Conservation (phyloP, 2,888 invertebrate species). For the Stegophylla sp. region DNA sequence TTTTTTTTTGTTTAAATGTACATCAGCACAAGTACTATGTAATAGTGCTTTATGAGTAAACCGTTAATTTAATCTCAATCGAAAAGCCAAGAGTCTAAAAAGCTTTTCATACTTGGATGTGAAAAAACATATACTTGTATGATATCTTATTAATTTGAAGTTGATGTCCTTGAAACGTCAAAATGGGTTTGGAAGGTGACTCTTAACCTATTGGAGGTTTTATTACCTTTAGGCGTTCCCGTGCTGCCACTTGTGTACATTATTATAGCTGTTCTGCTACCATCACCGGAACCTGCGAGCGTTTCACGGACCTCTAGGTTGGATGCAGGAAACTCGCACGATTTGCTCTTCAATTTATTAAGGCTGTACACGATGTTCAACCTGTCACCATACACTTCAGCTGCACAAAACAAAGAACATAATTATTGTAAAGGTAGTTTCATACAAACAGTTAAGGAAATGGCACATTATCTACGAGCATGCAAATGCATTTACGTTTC, state of each 20-base stretch:
- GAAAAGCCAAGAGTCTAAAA: too few relatives aligned
- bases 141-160: not conserved
- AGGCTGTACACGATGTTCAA: not conserved
- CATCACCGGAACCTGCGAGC: constrained; percentile 17
- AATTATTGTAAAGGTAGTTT: too few relatives aligned
- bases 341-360: constrained; percentile 58
- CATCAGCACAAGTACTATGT: too few relatives aligned
- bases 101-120: too few relatives aligned
- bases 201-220: not conserved
- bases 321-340: constrained; percentile 24
- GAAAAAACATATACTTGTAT: not conserved
- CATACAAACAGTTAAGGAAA: not conserved
- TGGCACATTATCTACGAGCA: not conserved
- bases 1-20: too few relatives aligned
- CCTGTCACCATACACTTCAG: not conserved
- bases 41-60: too few relatives aligned
- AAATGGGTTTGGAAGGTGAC: not conserved
- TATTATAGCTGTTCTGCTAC: constrained; percentile 71
- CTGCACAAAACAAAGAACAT: not conserved
- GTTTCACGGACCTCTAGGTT: constrained; percentile 58
- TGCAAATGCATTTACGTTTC: not conserved
- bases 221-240: constrained; percentile 81
- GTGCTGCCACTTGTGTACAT: constrained; percentile 90
- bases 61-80: too few relatives aligned
- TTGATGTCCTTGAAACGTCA: constrained; percentile 8